Conservation (phyloP, 2,113 vertebrate species). For the Dicaeum eximium region DNA sequence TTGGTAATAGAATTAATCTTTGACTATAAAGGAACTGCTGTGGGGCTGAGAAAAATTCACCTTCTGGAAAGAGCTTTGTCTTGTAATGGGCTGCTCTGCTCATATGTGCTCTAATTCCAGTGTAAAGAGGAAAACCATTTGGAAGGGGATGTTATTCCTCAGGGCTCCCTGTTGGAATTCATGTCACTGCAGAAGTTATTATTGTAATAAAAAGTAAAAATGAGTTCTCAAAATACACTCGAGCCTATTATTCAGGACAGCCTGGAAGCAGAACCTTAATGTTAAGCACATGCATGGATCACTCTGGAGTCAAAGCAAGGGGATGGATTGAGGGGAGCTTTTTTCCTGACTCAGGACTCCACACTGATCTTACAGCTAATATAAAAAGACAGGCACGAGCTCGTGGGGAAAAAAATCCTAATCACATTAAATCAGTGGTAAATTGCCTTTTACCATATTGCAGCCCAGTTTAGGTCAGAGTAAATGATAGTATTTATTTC, state of each 20-base stretch:
- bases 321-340: neutral
- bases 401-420: neutral
- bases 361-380: neutral
- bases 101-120: neutral
- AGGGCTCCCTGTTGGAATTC: slow-evolving; percentile 25
- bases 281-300: slow-evolving; percentile 51
- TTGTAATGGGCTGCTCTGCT: neutral
- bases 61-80: slow-evolving; percentile 33
- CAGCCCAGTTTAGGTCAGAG: neutral
- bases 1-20: neutral
- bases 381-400: neutral
- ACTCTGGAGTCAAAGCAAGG: slow-evolving; percentile 19
- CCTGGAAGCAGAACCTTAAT: slow-evolving; percentile 40
- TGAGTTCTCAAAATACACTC: slow-evolving; percentile 53
- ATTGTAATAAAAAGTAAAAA: slow-evolving; percentile 64
- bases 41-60: neutral
- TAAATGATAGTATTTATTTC: neutral
- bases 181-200: slow-evolving; percentile 63
- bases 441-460: neutral
- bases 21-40: neutral
- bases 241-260: slow-evolving; percentile 35
- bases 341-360: slow-evolving; percentile 50
- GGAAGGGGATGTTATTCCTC: slow-evolving; percentile 38
- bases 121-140: slow-evolving; percentile 49
- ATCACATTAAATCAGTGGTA: slow-evolving; percentile 28